Evolutionary conservation across 2,113 vertebrate genomes (phyloP).

Genomic region (Herpetotheres cachinnans): DNA sequence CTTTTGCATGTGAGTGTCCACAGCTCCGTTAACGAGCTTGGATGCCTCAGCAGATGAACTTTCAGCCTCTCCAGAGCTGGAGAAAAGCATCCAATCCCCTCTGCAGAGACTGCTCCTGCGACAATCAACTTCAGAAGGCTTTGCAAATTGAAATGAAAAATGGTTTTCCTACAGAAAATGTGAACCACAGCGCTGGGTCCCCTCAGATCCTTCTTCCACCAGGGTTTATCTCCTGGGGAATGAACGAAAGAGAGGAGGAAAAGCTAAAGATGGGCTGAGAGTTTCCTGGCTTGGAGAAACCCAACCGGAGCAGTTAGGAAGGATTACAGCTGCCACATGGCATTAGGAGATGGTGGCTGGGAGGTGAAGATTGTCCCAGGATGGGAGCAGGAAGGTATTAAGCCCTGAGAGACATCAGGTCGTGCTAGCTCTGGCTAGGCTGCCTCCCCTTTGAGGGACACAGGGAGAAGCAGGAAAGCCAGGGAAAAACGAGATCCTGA

Average conservation of each 20-base stretch:
- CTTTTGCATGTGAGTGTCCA: background rate
- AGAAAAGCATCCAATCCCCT: background rate
- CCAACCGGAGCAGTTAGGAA: background rate
- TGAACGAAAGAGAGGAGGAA: background rate
- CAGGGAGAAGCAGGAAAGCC: background rate
- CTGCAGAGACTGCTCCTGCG: accelerated
- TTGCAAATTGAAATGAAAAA: background rate
- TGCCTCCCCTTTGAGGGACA: background rate
- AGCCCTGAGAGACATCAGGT: background rate
- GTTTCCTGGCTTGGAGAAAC: background rate
- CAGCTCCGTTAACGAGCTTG: accelerated
- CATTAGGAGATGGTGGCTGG: background rate
- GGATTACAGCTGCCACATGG: background rate
- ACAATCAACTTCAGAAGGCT: background rate
- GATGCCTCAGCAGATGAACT: background rate
- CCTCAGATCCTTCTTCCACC: background rate
- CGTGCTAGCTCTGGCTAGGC: background rate
- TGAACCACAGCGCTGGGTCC: background rate
- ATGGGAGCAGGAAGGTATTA: background rate
- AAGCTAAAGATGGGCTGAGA: background rate
- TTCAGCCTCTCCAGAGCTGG: background rate
- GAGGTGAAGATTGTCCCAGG: background rate
- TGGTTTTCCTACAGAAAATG: background rate
- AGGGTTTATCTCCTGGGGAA: background rate
- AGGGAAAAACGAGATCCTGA: accelerated